Base-by-base conservation (phyloP, 1,140 invertebrate genomes). In the Drosophila oshimai region DNA sequence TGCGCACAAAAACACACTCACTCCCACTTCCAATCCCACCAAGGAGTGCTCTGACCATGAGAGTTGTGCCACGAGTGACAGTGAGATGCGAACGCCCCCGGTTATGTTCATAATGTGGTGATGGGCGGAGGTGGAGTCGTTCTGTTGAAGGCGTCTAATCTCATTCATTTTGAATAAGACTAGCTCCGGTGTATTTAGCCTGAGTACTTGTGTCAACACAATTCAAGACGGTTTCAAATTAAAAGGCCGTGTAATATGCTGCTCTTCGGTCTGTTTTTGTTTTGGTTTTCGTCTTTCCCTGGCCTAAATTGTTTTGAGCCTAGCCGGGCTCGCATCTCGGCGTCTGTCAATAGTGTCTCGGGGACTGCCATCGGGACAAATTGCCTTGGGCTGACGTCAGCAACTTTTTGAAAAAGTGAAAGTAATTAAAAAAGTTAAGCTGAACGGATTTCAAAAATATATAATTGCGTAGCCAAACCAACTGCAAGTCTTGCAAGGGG, bases 391-490 rank as follows among this genome's bases (percentile, higher is more conserved):
- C 50, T 71, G 65, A 57, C 49, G 45, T 57, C 41, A 62, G 42
- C 37, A 39, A 29, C 46, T 46, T 65, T 65, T 49, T 6, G 42
- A 9, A 10, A 45, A 39, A 41, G 51, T 33, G 50, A 79, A 78
- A 70, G 46, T 80, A 74, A 74, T 80, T 79, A 74, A 62, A 79
- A 79, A 74, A 54, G 57, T 74, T 68, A 24, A 33, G 47, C 20
- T 15, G 34, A 50, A 65, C 42, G 61, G 61, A 65, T 65, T 65
- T 65, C 61, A 39, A 64, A 64, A 65, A 65, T 65, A 64, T 65
- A 33, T 47, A 65, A 65, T 64, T 64, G 58, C 53, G 34, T 20
- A 34, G 28, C 37, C 18, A 62, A 26, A 39, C 18, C 28, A 33
- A 60, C 6, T 60, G 44, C 31, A 46, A 12, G 37, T 39, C 41